A percentile compares a stretch with the other conserved stretches of the same genome.
Evolutionary conservation across 2,888 invertebrate species (phyloP).

Genomic region (Drosophila hawaiiensis): DNA sequence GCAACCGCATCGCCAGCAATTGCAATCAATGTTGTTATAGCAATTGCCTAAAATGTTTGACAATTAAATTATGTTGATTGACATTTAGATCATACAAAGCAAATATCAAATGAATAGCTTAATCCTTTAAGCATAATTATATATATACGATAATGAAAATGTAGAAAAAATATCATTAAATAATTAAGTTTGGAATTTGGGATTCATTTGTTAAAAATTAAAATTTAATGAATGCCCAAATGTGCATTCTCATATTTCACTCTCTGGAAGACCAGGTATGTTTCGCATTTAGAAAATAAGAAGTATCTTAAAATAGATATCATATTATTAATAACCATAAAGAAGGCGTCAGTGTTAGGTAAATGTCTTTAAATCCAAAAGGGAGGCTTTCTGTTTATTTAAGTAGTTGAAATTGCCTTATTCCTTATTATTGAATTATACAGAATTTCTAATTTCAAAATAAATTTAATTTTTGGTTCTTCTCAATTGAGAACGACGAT

Average conservation of each 20-base stretch:
- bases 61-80: slow-evolving; percentile 54
- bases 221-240: background rate
- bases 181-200: background rate
- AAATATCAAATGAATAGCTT: slow-evolving; percentile 30
- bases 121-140: slow-evolving; percentile 5
- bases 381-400: background rate
- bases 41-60: slow-evolving; percentile 60
- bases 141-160: background rate
- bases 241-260: background rate
- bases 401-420: background rate
- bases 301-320: background rate
- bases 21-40: slow-evolving; percentile 55
- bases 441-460: background rate
- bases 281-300: background rate
- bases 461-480: background rate
- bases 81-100: slow-evolving; percentile 12
- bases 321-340: background rate
- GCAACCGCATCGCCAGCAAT: slow-evolving; percentile 7
- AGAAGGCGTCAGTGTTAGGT: background rate
- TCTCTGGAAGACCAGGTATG: background rate
- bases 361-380: background rate
- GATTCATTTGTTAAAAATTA: background rate
- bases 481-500: background rate
- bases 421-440: background rate
- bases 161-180: background rate